Evolutionary conservation across 2,113 vertebrate species (phyloP), one percentile per base, ranked within the genome.

Genomic region (Microcebus griseorufus): DNA sequence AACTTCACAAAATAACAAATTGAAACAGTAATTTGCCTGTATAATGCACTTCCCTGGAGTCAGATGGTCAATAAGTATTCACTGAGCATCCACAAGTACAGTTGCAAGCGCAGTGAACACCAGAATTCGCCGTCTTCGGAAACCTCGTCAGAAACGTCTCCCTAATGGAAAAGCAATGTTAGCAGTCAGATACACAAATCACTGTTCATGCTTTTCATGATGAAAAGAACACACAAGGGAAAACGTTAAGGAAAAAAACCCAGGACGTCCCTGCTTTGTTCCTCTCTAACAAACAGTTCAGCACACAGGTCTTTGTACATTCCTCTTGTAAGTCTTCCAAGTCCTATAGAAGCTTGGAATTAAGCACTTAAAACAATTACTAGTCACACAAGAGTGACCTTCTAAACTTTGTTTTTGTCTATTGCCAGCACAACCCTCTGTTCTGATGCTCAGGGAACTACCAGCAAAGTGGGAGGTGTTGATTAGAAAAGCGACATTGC

Each of bases 1-100:
- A 94, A 93, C 79, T 94, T 97, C 83, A 89, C 67, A 80, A 93
- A 96, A 82, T 94, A 88, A 93, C 78, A 95, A 86, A 91, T 29
- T 37, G n/a, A 92, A 96, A 90, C 34, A 1, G 3, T 81, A 69
- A n/a, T 88, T 86, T 88, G 32, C 65, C 16, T 81, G 70, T 65
- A n/a, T 84, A 84, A 81, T 70, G 27, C 12, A 75, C 72, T 88
- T 81, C 81, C 34, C 58, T 32, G 6, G 72, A 85, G 60, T 72
- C 60, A 32, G 78, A 3, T 64, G 45, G 64, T 87, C 58, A 22
- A 34, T 95, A 75, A 80, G 78, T 17, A 58, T 90, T 96, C 83
- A 81, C 10, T n/a, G 48, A 93, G 58, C 45, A 69, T 76, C 37
- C 37, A 29, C 23, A 60, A 37, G 27, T 64, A 29, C 25, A 62